Evolutionary conservation across 2,113 vertebrate genomes (phyloP), one percentile per base, ranked within the genome.

Genomic region (Euleptes europaea): DNA sequence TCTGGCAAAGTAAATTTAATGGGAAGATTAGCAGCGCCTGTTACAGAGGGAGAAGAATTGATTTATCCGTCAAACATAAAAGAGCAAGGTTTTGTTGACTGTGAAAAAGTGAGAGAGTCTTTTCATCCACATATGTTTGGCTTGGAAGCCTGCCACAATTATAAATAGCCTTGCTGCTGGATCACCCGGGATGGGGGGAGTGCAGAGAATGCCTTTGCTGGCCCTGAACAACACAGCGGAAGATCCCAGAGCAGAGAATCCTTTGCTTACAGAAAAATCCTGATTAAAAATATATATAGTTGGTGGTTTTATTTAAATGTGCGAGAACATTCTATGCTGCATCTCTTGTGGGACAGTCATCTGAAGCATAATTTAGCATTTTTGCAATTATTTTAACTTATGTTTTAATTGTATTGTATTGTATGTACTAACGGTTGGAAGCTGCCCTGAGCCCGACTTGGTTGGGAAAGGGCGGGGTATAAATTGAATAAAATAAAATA

Each of bases 131-230:
- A 33, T 78, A 40, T 70, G 83, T 91, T 94, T 92, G 82, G 82
- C 69, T 89, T 94, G 94, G 94, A 90, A 69, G 0, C 0, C 57
- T 86, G 86, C 91, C 93, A 89, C 8, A 74, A n/a, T 87, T 95
- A 93, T 84, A 78, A 95, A 94, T 89, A 92, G 91, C 88, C 80
- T 49, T 28, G 66, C 35, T 44, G 65, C 65, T 94, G 90, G 93
- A 88, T 94, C 91, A 88, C 89, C 88, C 83, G 84, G 57, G 15
- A 26, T 76, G 86, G 40, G n/a, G 75, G 88, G 89, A 57, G 92
- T 89, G 60, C 85, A 57, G 21, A 57, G 54, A 63, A 28, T 89
- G 83, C 83, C 71, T 63, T 73, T 91, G 33, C 10, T 80, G 86
- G 69, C 88, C 38, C 54, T 91, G 88, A 92, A 92, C 90, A 90